phyloP scores from a whole-genome alignment of 2,888 invertebrate genomes.

The Ctenicera cuprea region DNA sequence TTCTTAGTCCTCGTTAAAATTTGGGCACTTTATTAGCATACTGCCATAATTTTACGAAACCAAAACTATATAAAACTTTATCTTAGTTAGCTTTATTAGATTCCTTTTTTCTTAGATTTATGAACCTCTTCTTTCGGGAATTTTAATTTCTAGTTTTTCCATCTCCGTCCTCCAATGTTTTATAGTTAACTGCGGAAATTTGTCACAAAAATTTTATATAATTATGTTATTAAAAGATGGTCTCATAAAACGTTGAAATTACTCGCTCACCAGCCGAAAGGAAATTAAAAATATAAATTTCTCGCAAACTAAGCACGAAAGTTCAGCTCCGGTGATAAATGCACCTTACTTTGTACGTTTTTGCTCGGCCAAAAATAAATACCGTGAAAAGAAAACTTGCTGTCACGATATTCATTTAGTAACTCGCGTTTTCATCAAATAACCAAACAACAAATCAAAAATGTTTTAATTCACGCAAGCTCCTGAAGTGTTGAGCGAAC shows the following conservation, averaged over 20 bases:
- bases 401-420: conserved; percentile 33
- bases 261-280: conserved; percentile 45
- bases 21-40: conserved; percentile 59
- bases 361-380: conserved; percentile 32
- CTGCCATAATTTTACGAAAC: conserved; percentile 53
- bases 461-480: conserved; percentile 31
- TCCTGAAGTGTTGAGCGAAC: conserved; percentile 29
- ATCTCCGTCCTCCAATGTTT: conserved; percentile 2
- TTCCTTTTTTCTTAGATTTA: conserved; percentile 44
- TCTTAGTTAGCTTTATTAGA: conserved; percentile 55
- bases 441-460: conserved; percentile 35
- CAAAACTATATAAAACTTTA: conserved; percentile 57
- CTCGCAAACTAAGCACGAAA: conserved; percentile 38
- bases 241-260: conserved; percentile 38
- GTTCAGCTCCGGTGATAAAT: conserved; percentile 44
- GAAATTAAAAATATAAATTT: conserved; percentile 57
- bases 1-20: conserved; percentile 56
- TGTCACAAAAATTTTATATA: conserved; percentile 38
- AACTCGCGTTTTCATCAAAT: conserved; percentile 21
- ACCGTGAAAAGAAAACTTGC: conserved; percentile 20
- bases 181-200: conserved; percentile 31
- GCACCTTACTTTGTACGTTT: conserved; percentile 23
- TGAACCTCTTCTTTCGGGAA: conserved; percentile 39
- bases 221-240: conserved; percentile 39
- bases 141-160: conserved; percentile 37